Evolutionary conservation across 2,797 vertebrate species (phyloP).

Genomic region (Schizopygopsis pylzovi): DNA sequence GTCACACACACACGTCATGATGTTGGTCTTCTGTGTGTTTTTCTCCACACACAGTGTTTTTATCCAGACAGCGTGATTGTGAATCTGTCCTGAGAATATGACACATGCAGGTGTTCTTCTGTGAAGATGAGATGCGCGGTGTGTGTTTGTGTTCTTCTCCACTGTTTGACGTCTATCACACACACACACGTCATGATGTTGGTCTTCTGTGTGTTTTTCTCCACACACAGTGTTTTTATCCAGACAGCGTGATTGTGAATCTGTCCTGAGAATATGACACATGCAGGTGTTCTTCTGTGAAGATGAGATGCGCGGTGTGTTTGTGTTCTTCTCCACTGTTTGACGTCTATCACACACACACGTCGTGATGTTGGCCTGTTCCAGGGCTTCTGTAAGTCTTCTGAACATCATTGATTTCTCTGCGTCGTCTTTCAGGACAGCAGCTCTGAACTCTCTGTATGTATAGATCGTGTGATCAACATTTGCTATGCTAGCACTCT

Average conservation of each 20-base stretch:
- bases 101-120: constrained; percentile 8
- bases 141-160: not conserved
- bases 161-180: no score
- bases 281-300: not conserved
- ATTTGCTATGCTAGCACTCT: not conserved
- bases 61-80: not conserved
- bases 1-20: not conserved
- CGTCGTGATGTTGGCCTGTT: not conserved
- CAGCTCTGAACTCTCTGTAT: not conserved
- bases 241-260: not conserved
- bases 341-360: not conserved
- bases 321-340: not conserved
- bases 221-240: not conserved
- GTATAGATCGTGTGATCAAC: not conserved
- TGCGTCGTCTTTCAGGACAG: not conserved
- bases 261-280: not conserved
- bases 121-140: not conserved
- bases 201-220: not conserved
- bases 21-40: not conserved
- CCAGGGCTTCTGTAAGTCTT: not conserved
- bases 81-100: not conserved
- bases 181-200: no score
- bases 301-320: not conserved
- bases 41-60: not conserved
- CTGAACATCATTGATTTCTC: not conserved